A percentile compares a stretch with the other conserved stretches of the same genome.
phyloP scores from a whole-genome alignment of 2,797 vertebrate species.

The Chaunax sp. region DNA sequence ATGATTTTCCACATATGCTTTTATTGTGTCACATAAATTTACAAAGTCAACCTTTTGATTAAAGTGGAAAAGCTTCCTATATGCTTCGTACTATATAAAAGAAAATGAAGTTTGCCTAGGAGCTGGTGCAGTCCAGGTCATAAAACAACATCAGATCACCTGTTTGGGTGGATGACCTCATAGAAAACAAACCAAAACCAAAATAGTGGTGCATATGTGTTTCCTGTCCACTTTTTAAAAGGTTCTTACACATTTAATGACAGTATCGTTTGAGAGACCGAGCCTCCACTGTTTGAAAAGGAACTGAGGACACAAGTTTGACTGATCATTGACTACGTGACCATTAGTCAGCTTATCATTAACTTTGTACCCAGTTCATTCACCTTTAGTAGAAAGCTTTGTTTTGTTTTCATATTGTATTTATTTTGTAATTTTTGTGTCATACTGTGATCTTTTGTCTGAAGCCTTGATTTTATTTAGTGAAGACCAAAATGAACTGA shows the following conservation, averaged over 20 bases:
- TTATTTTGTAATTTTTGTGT: conserved; percentile 60
- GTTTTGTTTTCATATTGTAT: conserved; percentile 62
- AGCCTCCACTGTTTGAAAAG: conserved; percentile 1
- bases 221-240: background rate
- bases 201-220: background rate
- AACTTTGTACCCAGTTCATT: conserved; percentile 22
- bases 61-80: background rate
- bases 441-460: conserved; percentile 53
- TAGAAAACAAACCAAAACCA: background rate
- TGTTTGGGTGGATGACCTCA: conserved; percentile 9
- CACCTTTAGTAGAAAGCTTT: conserved; percentile 19
- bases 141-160: background rate
- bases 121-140: background rate
- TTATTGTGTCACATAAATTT: background rate
- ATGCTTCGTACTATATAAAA: background rate
- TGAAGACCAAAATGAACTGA: conserved; percentile 55
- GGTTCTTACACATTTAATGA: conserved; percentile 1
- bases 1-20: background rate
- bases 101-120: background rate
- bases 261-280: conserved; percentile 3
- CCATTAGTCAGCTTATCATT: conserved; percentile 14
- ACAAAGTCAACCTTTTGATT: background rate
- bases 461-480: conserved; percentile 33
- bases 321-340: conserved; percentile 34
- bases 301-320: conserved; percentile 17